Base-by-base conservation (phyloP, 2,888 invertebrate genomes). In the Limulus polyphemus region DNA sequence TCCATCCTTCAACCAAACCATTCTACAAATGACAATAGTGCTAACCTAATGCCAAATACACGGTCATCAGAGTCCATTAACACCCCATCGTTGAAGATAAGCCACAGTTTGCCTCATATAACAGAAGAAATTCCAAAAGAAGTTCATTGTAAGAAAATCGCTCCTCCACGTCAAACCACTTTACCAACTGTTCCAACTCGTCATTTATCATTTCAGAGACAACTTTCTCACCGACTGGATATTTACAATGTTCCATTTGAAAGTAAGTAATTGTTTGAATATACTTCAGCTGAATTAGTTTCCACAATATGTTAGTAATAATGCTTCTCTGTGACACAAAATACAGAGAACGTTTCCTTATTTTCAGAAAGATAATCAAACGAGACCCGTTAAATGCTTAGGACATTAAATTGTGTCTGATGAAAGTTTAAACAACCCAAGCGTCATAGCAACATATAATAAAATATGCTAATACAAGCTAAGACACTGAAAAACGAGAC, bases 191-290 rank as follows among this genome's bases (percentile, higher is more conserved):
- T 88, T 9, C 87, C 88, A 10, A 87, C 85, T 55, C 81, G 88
- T 47, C 88, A 88, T 75, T 87, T 87, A 74, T 85, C 85, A 56
- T 89, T 89, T 75, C 88, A 88, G 73, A 79, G 89, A 0, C 88
- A 89, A 75, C 80, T 88, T 49, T 88, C 88, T 0, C 87, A 89
- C 73, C 83, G 86, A 13, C 80, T 89, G 67, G 88, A 88, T 72
- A 77, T 86, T 68, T 85, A 86, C 3, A 84, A 85, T 61, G 85
- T 88, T 65, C 86, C 88, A 76, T 88, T 88, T 50, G 65, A 65
- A 65, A 63, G 65, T 65, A 61, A 54, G 11, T n/a, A 17, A 17
- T 32, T 32, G 32, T 32, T 32, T 7, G 3, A 32, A 32, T 32
- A 2, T 32, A 1, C 32, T 32, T 32, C 32, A 32, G 32, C 32